phyloP scores from a whole-genome alignment of 2,888 invertebrate genomes.

The Caenorhabditis sp. region DNA sequence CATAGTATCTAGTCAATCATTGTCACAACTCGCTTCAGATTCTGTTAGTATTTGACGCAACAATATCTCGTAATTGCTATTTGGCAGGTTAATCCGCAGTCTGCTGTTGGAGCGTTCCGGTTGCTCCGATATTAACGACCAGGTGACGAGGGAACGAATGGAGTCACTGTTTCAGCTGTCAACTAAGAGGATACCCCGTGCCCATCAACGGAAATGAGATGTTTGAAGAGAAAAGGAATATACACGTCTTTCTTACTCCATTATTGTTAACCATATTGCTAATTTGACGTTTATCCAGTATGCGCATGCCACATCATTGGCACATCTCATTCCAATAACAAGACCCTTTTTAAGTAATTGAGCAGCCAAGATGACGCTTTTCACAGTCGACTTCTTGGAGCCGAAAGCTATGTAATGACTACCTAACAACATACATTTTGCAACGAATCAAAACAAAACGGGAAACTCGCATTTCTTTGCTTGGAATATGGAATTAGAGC shows the following conservation, averaged over 20 bases:
- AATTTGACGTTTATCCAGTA: constrained; percentile 62
- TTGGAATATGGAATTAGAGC: too few species aligned
- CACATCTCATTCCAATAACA: constrained; percentile 56
- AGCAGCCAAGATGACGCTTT: constrained; percentile 48
- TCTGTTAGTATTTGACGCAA: constrained; percentile 6
- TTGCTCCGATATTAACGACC: constrained; percentile 24
- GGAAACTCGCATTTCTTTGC: too few species aligned
- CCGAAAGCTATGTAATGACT: constrained; percentile 23
- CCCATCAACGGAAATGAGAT: constrained; percentile 41
- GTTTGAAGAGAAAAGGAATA: constrained; percentile 30
- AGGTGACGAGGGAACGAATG: constrained; percentile 11
- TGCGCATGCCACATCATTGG: constrained; percentile 46
- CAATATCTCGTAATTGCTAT: constrained; percentile 24
- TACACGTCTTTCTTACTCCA: constrained; percentile 45
- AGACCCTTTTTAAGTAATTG: constrained; percentile 59
- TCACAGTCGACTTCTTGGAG: constrained; percentile 14
- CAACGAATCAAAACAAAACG: not conserved
- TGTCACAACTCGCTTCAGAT: not conserved
- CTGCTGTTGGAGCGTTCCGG: constrained; percentile 33
- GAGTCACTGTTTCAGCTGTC: not conserved
- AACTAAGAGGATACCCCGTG: not conserved
- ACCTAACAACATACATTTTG: not conserved
- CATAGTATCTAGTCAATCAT: not conserved
- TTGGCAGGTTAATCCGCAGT: constrained; percentile 31
- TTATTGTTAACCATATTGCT: constrained; percentile 63